Evolutionary conservation across 2,888 invertebrate genomes (phyloP), one percentile per base, ranked within the genome.

Genomic region (Drosophila mimica): DNA sequence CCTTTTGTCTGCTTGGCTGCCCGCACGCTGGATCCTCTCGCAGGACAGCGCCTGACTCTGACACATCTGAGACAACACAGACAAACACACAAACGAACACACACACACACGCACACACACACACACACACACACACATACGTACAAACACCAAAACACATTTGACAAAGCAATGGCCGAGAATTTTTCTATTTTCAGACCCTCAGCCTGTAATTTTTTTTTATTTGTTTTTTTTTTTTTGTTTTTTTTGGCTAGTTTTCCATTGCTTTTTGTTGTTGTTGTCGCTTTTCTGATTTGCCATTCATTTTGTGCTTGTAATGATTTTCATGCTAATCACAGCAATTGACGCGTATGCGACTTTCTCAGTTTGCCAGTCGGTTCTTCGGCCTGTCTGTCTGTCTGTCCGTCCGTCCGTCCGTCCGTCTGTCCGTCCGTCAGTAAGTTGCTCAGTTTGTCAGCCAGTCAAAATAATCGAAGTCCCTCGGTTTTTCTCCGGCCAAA

Each of bases 301-400:
- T 80, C 83, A 86, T 87, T 85, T 80, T 78, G 73, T 79, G 87
- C 70, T 83, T 60, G 82, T 88, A 83, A 88, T 89, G 88, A 87
- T 87, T 84, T 88, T 76, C 87, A 89, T 88, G 88, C 87, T 87
- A 87, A 87, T 89, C 87, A 89, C 89, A 87, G 81, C 87, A 87
- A 88, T 89, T 89, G 87, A 88, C 82, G 85, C 89, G 81, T 75
- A 80, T 73, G 74, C 76, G 78, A 70, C 81, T 83, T 65, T 61
- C 68, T 71, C 69, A 70, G 66, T 57, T 25, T 20, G 31, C 54
- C 62, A 30, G 40, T 58, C 64, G 30, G 25, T 61, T 57, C 5
- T 11, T 51, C 63, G 13, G 28, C 38, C 60, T 9, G n/a, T 59
- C 53, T 9, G 3, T 53, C 30, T 51, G 46, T 25, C 34, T 34